Evolutionary conservation across 1,140 invertebrate species (phyloP), one percentile per base, ranked within the genome.

Genomic region (Araneus ventricosus): DNA sequence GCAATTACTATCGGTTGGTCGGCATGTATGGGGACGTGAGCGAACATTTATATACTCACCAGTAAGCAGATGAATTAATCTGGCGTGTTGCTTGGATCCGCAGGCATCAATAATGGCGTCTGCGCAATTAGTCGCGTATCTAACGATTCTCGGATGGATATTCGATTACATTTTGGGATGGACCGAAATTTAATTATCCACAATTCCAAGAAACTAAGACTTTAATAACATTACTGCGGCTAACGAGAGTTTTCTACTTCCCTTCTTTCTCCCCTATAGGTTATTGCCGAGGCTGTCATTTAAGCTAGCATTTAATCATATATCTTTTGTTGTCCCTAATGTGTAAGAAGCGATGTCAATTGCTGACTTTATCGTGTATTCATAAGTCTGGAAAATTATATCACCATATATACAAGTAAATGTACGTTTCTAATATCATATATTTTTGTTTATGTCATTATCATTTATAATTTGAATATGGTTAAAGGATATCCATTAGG

Each of bases 131-230:
- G 52, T 27, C 57, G 1, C 3, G 17, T 45, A 34, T 37, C 84
- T 86, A 86, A 86, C 63, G 34, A 67, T 70, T 88, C 37, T 45
- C 27, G 17, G 61, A 67, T 88, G 61, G 61, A 70, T 88, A 88
- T 88, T 88, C 86, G 37, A 88, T 67, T 88, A 39, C 27, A 61
- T 61, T 87, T 87, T 30, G 27, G 24, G 52, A n/a, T 24, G 39
- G 34, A 24, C 1, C 39, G 57, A 88, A 70, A 88, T 88, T 88
- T 67, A n/a, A n/a, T n/a, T n/a, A 70, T 70, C 61, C 86, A n/a
- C 61, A 39, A 70, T 70, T 70, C 86, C 5, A 67, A 88, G 61
- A 88, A 88, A 88, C 61, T 45, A 37, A 67, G 61, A 70, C 61
- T 70, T 88, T 70, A 88, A 70, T 70, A 88, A 24, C 61, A 88